These are phyloP conservation scores for Gallinago media DNA, from an alignment of 2,113 vertebrate species.

Conservation along the genomic window DNA sequence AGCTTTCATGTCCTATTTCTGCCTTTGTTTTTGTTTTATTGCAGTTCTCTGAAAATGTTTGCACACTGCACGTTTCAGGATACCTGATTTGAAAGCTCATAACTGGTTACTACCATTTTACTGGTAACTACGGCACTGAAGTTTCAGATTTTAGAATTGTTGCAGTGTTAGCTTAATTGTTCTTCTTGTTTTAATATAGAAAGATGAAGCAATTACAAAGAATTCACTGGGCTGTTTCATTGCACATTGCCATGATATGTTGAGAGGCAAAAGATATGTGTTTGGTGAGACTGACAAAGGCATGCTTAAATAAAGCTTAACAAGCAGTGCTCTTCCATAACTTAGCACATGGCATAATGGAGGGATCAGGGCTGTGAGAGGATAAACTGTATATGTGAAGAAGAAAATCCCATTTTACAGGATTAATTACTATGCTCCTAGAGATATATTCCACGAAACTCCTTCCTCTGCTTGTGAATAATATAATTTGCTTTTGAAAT, in stretches of 20 bases:
- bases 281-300: neutral
- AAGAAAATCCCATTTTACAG: neutral
- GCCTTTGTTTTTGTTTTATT: conserved; percentile 8
- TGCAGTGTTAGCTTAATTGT: neutral
- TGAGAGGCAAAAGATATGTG: neutral
- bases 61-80: neutral
- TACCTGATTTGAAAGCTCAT: neutral
- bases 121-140: neutral
- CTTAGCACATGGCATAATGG: neutral
- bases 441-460: neutral
- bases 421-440: neutral
- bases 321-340: neutral
- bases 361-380: neutral
- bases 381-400: neutral
- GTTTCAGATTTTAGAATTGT: neutral
- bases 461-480: neutral
- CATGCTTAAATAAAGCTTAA: neutral
- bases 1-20: neutral
- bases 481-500: neutral
- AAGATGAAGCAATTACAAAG: neutral
- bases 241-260: neutral
- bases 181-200: neutral
- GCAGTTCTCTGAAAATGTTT: neutral
- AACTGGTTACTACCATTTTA: neutral
- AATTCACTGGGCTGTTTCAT: neutral